Base-by-base conservation (phyloP, 2,113 vertebrate genomes). In the Trematomus loennbergii region DNA sequence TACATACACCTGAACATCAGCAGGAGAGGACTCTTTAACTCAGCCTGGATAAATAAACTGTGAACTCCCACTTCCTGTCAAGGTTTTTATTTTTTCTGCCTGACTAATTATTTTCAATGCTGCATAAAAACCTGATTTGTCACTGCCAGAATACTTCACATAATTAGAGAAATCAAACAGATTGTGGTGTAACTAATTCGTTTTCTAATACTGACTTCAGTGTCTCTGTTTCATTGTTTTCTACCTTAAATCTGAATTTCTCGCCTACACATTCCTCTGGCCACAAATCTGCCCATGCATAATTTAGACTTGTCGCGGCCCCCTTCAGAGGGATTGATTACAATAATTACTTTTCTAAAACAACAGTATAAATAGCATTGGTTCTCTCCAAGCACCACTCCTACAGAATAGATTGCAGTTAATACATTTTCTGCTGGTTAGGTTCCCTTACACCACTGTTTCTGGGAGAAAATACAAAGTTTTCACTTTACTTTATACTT, bases 311-410 rank as follows among this genome's bases (percentile, higher is more conserved):
- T 66, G 22, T 40, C 0, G 1, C 15, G 3, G 12, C 49, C 46
- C 11, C n/a, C 36, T 40, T 49, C 48, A 59, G 1, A 64, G 29
- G 20, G 9, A 66, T 9, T 71, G 36, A 70, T 78, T 78, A 65
- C 48, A 71, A 25, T 65, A 70, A 79, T 72, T 75, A 62, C 55
- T 57, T 65, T 52, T 60, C 16, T 54, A 52, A 88, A 84, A 55
- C 11, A 15, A 22, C 72, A 57, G 49, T 46, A 59, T 72, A 29
- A 70, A 68, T 12, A 18, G 7, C 36, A 10, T 36, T 7, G 6
- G 9, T 11, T 59, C 16, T 33, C 18, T 67, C 12, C 68, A 40
- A 48, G 22, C 40, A 13, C 2, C 16, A 49, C 48, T 17, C 6
- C 16, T 48, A 2, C 29, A 57, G 0, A 49, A 72, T 69, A 52